Base-by-base conservation (phyloP, 2,797 vertebrate genomes). In the Cirrhinus mrigala region DNA sequence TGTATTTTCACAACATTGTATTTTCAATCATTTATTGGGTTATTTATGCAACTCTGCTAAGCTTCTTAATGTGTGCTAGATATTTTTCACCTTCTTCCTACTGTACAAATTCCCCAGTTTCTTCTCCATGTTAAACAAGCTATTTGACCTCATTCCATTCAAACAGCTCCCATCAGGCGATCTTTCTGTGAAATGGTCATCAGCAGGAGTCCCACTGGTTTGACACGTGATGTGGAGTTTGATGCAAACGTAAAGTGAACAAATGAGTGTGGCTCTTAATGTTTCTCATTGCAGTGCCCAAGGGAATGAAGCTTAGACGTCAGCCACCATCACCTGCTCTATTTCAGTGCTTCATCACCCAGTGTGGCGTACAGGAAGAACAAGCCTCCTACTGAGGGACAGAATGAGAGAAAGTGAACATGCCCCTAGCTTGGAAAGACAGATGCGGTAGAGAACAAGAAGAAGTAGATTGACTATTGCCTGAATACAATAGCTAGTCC, bases 281-380 rank as follows among this genome's bases (percentile, higher is more conserved):
- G 24, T 58, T 48, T 75, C 70, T 77, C 56, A 74, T 52, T 80
- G 69, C 27, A 33, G 4, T 80, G 77, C 83, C 69, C 9, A 70
- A 73, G 68, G 76, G 77, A 85, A 80, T 20, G 20, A 40, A 9
- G 44, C 71, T 80, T 66, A 68, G 78, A 29, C 27, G 33, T 48
- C 76, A 85, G 58, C 29, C 22, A 70, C 52, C 83, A 71, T 64
- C 77, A 80, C 83, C 68, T 66, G 24, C 64, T 52, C 44, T 44
- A n/a, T 50, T 37, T 78, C 22, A 71, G 29, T 80, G n/a, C 37
- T 84, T 79, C 58, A 68, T 80, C 16, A 54, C 46, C 20, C 33
- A 83, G 73, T 71, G 64, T 79, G 68, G 20, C 5, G 9, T 62
- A 66, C 56, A 74, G 16, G 10, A 80, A 66, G 9, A 76, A 82